Conservation (phyloP, 2,113 vertebrate species). For the Callorhinus ursinus region DNA sequence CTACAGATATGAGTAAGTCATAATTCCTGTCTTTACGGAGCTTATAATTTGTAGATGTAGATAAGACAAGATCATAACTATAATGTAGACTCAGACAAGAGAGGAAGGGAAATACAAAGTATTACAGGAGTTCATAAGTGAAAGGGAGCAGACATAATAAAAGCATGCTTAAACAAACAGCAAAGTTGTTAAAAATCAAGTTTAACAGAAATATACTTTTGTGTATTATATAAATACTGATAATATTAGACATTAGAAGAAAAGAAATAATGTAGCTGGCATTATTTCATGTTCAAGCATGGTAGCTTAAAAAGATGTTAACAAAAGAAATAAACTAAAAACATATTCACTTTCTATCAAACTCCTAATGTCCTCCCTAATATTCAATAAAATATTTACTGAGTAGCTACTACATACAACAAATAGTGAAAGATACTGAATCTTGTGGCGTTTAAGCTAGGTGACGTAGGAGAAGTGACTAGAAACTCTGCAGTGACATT, state of each 20-base stretch:
- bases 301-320: constrained; percentile 27
- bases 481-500: neutral
- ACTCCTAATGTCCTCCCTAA: constrained; percentile 35
- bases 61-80: neutral
- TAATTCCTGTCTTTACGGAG: neutral
- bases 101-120: neutral
- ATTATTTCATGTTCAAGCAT: neutral
- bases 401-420: neutral
- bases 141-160: neutral
- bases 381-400: neutral
- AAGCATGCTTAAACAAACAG: neutral
- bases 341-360: neutral
- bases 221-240: neutral
- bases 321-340: constrained; percentile 26
- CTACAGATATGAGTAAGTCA: constrained; percentile 17
- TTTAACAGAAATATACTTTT: neutral
- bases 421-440: neutral
- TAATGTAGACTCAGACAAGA: neutral
- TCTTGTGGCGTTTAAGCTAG: neutral
- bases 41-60: neutral
- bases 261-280: neutral
- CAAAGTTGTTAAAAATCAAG: constrained; percentile 16
- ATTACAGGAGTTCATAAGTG: neutral
- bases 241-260: neutral
- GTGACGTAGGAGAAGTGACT: neutral